Evolutionary conservation across 2,113 vertebrate species (phyloP).

Genomic region (Nyctibius bracteatus): DNA sequence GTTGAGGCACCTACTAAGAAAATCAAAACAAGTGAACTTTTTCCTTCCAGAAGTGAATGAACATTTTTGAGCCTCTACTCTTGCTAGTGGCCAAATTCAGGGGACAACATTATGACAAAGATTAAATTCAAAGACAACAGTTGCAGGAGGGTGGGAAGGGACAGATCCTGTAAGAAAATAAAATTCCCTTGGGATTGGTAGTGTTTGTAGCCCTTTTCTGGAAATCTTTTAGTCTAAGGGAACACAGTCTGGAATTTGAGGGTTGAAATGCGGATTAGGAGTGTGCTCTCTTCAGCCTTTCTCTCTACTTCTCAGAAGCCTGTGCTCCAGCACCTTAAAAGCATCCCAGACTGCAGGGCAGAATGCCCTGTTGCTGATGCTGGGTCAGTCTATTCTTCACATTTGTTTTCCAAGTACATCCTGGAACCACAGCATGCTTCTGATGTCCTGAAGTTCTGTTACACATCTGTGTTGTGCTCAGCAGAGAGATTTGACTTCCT

Average conservation of each 20-base stretch:
- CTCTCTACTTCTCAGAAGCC: not conserved
- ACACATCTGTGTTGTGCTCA: not conserved
- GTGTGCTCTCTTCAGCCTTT: not conserved
- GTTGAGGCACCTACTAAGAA: not conserved
- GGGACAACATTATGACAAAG: not conserved
- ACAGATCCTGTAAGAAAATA: not conserved
- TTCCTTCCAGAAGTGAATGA: not conserved
- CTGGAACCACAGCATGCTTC: not conserved
- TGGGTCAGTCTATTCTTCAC: not conserved
- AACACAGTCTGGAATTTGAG: not conserved
- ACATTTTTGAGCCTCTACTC: not conserved
- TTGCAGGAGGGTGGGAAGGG: not conserved
- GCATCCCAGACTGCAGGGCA: not conserved
- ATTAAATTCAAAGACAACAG: not conserved
- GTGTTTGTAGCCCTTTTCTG: not conserved
- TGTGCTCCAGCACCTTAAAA: not conserved
- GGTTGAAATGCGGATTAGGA: not conserved
- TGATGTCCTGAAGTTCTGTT: not conserved
- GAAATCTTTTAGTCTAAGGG: not conserved
- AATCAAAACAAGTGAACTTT: not conserved
- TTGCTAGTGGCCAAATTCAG: not conserved
- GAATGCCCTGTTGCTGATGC: not conserved
- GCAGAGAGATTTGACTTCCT: not conserved
- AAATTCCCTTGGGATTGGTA: not conserved
- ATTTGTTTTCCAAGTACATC: not conserved